Evolutionary conservation across 2,113 vertebrate genomes (phyloP), one percentile per base, ranked within the genome.

Genomic region (Microcebus lehilahytsara): DNA sequence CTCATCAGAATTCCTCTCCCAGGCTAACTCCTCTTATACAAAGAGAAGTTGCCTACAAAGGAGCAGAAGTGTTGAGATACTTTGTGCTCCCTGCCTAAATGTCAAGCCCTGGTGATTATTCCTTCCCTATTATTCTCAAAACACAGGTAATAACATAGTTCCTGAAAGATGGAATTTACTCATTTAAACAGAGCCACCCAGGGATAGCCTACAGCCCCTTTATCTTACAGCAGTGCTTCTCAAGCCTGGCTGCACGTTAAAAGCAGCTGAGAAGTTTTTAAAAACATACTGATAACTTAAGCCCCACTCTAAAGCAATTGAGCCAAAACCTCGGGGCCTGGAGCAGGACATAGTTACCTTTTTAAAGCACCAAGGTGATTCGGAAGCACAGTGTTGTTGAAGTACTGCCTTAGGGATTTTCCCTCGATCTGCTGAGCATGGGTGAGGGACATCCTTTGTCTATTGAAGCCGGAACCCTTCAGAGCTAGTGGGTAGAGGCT

Each of bases 91-190:
- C 58, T 90, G 72, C 71, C 71, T 91, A 96, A 91, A 97, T 81
- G 83, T 85, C 92, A 95, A 67, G 81, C 67, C 93, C 53, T 94
- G 67, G 90, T 62, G 66, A 91, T 60, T 77, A 80, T 81, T 80
- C 19, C 51, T 77, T 91, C 74, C 37, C 86, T 75, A 11, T 75
- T 95, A 37, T 95, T 96, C 96, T 95, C 72, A 3, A 78, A 69
- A 66, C 9, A 30, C 58, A 56, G 72, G 53, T 95, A 85, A 93
- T 60, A 71, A 90, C 91, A 92, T 74, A 89, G 58, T 75, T 80
- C 27, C 40, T 77, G 89, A 95, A 51, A 87, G 80, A 80, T 93
- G 32, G 40, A 79, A 96, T 84, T 66, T 71, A 91, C 58, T 94
- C 72, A 81, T 86, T 79, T 91, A 85, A 83, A 74, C 71, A 53